phyloP scores from a whole-genome alignment of 2,888 invertebrate genomes.

The Drosophila nr. medialis region DNA sequence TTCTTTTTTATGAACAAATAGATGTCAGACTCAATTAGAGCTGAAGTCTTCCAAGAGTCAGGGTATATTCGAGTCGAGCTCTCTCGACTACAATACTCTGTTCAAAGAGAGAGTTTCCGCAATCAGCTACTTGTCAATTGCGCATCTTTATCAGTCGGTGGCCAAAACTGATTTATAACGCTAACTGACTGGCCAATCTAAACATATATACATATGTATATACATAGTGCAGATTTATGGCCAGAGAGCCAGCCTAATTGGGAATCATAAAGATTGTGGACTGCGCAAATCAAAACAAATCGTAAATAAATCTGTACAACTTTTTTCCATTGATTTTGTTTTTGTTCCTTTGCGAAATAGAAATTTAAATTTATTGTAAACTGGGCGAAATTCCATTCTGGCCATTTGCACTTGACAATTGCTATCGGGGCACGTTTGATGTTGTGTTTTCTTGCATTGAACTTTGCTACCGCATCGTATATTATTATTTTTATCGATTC shows the following conservation, averaged over 20 bases:
- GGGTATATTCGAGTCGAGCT: neutral
- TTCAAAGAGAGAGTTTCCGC: neutral
- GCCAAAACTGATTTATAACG: constrained; percentile 46
- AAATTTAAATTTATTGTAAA: constrained; percentile 29
- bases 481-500: constrained; percentile 57
- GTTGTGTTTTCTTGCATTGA: constrained; percentile 51
- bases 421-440: constrained; percentile 60
- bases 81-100: neutral
- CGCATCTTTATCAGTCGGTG: constrained; percentile 31
- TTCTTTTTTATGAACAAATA: neutral
- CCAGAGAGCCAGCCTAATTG: constrained; percentile 42
- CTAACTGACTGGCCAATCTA: constrained; percentile 26
- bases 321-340: neutral
- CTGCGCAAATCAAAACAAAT: constrained; percentile 69
- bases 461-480: constrained; percentile 70
- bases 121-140: constrained; percentile 2
- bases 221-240: constrained; percentile 54
- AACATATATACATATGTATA: constrained; percentile 8
- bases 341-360: neutral
- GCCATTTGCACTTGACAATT: constrained; percentile 57
- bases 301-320: constrained; percentile 66
- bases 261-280: constrained; percentile 64
- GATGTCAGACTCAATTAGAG: neutral
- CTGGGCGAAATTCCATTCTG: constrained; percentile 51
- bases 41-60: neutral